Percentiles rank a stretch among this genome's conserved stretches.
These are phyloP conservation scores for Porphyrio hochstetteri DNA, from an alignment of 2,113 vertebrate genomes.

Conservation along the genomic window DNA sequence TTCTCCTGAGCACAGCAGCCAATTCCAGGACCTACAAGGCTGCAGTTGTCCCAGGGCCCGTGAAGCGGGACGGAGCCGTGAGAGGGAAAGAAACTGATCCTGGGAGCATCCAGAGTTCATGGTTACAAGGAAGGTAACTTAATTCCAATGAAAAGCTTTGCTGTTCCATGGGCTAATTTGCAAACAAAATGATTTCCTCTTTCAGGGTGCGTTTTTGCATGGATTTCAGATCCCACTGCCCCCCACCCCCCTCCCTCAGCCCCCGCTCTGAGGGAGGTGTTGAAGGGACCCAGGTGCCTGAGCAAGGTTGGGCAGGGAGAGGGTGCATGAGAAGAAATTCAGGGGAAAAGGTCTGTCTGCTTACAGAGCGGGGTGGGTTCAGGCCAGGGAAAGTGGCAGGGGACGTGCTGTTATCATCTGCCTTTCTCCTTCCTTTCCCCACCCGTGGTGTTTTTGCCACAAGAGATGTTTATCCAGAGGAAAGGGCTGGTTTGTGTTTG, in stretches of 20 bases:
- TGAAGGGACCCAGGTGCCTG: fast-evolving
- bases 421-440: neutral
- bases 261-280: fast-evolving
- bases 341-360: neutral
- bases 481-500: neutral
- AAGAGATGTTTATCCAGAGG: fast-evolving
- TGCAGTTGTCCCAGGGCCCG: neutral
- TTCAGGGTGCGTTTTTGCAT: neutral
- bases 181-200: neutral
- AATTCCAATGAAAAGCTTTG: fast-evolving
- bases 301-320: neutral
- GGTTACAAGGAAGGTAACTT: neutral
- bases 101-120: fast-evolving
- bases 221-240: neutral
- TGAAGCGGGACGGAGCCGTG: neutral
- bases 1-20: neutral
- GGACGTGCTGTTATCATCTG: neutral
- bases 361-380: neutral
- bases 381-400: neutral
- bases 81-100: neutral
- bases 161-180: fast-evolving
- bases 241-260: too few relatives aligned
- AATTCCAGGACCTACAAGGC: fast-evolving
- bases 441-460: fast-evolving
- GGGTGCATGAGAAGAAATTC: fast-evolving